Evolutionary conservation across 1,140 invertebrate species (phyloP).

Genomic region (Aphelenchoides fujianensis): DNA sequence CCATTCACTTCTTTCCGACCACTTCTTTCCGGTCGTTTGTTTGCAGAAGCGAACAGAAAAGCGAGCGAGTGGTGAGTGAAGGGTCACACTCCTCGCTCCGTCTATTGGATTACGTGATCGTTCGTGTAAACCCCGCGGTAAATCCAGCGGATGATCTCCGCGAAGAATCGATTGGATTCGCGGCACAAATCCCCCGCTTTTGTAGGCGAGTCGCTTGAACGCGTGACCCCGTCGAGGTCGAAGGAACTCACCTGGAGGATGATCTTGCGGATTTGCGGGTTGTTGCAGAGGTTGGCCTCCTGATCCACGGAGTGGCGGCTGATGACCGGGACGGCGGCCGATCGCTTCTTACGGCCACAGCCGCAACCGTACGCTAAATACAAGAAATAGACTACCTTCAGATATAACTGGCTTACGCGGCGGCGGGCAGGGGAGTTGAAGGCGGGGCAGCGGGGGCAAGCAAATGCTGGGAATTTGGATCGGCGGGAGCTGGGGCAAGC

Average conservation of each 20-base stretch:
- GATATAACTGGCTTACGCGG: conserved; percentile 6
- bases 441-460: conserved; percentile 27
- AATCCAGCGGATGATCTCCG: not conserved
- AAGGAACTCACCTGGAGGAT: conserved; percentile 49
- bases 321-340: conserved; percentile 31
- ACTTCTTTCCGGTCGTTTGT: too few relatives aligned
- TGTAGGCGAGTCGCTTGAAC: too few relatives aligned
- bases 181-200: too few relatives aligned
- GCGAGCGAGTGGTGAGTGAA: conserved; percentile 9
- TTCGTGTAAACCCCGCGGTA: not conserved
- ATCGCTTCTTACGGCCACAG: conserved; percentile 52
- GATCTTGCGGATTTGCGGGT: conserved; percentile 48
- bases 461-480: conserved; percentile 22
- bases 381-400: not conserved
- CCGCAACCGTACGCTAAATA: conserved; percentile 28
- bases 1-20: too few relatives aligned
- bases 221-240: too few relatives aligned
- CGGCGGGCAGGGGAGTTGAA: conserved; percentile 34
- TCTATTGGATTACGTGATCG: conserved; percentile 3
- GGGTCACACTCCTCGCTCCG: not conserved
- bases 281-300: conserved; percentile 48
- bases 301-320: conserved; percentile 28
- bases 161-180: too few relatives aligned
- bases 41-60: too few relatives aligned
- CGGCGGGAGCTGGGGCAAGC: conserved; percentile 33